These are phyloP conservation scores for Chaetura pelagica DNA, from an alignment of 2,113 vertebrate genomes.

Conservation along the genomic window DNA sequence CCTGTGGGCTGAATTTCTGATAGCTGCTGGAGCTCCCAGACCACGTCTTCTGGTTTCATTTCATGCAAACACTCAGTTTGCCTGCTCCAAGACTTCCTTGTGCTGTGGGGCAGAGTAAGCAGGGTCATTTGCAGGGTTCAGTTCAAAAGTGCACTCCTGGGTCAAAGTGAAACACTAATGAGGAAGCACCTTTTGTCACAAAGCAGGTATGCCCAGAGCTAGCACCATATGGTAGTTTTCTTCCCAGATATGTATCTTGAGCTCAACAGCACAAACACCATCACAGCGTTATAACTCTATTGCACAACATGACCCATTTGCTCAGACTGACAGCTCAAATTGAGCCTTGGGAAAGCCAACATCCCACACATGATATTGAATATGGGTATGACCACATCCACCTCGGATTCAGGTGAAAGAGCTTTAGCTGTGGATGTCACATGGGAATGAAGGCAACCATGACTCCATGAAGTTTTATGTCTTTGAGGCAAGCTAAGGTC, in stretches of 20 bases:
- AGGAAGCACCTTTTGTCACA: not conserved
- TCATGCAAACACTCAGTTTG: not conserved
- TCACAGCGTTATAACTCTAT: not conserved
- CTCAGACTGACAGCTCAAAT: conserved; percentile 14
- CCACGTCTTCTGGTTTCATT: not conserved
- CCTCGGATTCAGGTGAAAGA: conserved; percentile 22
- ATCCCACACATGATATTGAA: not conserved
- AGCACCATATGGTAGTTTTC: not conserved
- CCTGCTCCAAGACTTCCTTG: not conserved
- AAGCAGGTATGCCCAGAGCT: not conserved
- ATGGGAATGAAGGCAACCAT: not conserved
- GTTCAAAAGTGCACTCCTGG: not conserved
- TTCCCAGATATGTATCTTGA: conserved; percentile 24
- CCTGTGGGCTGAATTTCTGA: not conserved
- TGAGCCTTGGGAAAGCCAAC: conserved; percentile 9
- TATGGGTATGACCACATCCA: not conserved
- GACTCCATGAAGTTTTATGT: accelerated
- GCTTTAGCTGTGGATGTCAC: not conserved
- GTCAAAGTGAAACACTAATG: not conserved
- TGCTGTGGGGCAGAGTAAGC: not conserved
- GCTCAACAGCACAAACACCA: conserved; percentile 11
- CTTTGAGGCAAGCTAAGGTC: not conserved
- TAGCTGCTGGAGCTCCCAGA: not conserved
- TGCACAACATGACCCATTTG: not conserved
- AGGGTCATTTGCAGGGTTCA: not conserved